Evolutionary conservation across 2,888 invertebrate genomes (phyloP), one percentile per base, ranked within the genome.

Genomic region (Hesperia comma): DNA sequence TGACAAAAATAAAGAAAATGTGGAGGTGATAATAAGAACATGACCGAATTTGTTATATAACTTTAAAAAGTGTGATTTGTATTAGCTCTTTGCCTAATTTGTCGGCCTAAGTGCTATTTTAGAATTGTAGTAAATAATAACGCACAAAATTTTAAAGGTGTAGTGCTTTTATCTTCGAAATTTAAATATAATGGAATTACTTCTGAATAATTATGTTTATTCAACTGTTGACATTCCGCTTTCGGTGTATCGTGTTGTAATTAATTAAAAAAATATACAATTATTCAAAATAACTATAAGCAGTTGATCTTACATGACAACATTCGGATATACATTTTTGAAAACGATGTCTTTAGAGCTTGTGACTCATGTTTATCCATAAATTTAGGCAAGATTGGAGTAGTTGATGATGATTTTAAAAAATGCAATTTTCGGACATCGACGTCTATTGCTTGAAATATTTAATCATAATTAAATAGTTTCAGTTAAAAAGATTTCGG

Each of bases 161-260:
- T 46, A 33, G 43, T 43, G 32, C n/a, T 41, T 26, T 26, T 26
- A 26, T 26, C 26, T 19, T 19, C 15, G 15, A 2, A 46, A 46
- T 43, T 62, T 54, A 12, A 54, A 62, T 41, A 54, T 57, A 51
- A 15, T 58, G 21, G 41, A 68, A 55, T 41, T 40, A 33, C 41
- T 41, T 32, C 6, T 51, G 0, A 63, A 61, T 51, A 55, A 26
- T 26, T 26, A 58, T 51, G 32, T 54, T 53, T 54, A 67, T 68
- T 68, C 67, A 62, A 69, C 72, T 74, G 81, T 84, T 83, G 84
- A 84, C 85, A 88, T 85, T 85, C 87, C 84, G 90, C 90, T 90
- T 89, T 88, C 75, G 82, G 77, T 88, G 70, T 77, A 75, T 71
- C 60, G 67, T 68, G 17, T 49, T 68, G 10, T 21, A 49, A 49